phyloP scores from a whole-genome alignment of 2,888 invertebrate species.

The Lomographa bimaculata region DNA sequence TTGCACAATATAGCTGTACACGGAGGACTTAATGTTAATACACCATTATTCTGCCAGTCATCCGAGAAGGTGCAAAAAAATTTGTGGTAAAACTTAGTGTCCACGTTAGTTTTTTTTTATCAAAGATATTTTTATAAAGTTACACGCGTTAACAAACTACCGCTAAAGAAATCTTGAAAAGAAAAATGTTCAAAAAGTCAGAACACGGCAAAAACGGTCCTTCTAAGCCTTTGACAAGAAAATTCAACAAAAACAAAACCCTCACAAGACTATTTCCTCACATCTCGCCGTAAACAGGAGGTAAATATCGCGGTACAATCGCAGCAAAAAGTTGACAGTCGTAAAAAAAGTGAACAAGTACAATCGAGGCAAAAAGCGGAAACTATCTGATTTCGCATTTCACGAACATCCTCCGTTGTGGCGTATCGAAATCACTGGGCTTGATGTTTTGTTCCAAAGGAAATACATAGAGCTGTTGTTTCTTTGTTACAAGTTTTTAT shows the following conservation, averaged over 20 bases:
- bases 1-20: too few species aligned
- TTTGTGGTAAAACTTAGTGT: too few species aligned
- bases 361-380: slow-evolving; percentile 30
- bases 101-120: too few species aligned
- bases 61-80: too few species aligned
- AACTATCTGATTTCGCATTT: slow-evolving; percentile 65
- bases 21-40: too few species aligned
- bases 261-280: slow-evolving; percentile 9
- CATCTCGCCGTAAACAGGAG: slow-evolving; percentile 28
- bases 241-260: slow-evolving; percentile 2
- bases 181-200: not conserved
- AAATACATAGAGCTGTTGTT: slow-evolving; percentile 41
- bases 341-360: slow-evolving; percentile 31
- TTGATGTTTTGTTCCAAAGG: slow-evolving; percentile 22
- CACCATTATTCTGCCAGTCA: too few species aligned
- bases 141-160: too few species aligned
- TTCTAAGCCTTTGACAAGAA: slow-evolving; percentile 1
- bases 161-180: not conserved
- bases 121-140: too few species aligned
- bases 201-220: slow-evolving; percentile 1
- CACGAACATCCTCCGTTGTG: slow-evolving; percentile 51
- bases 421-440: slow-evolving; percentile 34
- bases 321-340: slow-evolving; percentile 46
- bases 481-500: too few species aligned
- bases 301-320: slow-evolving; percentile 39